A percentile compares a stretch with the other conserved stretches of the same genome.
These are phyloP conservation scores for Leptonema lineaticorne DNA, from an alignment of 1,140 invertebrate species.

Conservation along the genomic window DNA sequence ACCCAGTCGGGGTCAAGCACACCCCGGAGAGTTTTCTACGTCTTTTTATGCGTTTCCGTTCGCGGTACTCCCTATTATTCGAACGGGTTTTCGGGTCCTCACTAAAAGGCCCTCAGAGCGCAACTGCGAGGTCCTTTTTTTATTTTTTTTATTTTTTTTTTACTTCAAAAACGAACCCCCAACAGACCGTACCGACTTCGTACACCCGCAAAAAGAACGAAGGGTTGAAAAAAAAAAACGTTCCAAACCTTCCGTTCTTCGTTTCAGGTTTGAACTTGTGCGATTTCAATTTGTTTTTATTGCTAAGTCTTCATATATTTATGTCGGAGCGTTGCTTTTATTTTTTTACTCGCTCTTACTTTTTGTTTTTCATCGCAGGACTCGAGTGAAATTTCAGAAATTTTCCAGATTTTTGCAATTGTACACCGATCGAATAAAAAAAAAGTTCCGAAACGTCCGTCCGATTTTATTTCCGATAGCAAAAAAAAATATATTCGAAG, in stretches of 20 bases:
- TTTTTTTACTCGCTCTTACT: no score
- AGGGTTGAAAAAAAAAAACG: no score
- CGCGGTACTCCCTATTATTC: slow-evolving; percentile 6
- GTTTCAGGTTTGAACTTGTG: neutral
- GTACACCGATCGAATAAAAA: neutral
- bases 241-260: neutral
- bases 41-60: slow-evolving; percentile 15
- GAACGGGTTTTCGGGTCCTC: neutral
- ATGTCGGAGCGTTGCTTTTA: slow-evolving; percentile 1
- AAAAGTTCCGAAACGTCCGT: neutral
- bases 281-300: slow-evolving; percentile 18
- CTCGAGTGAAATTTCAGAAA: neutral
- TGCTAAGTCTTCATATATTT: slow-evolving; percentile 10
- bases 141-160: neutral
- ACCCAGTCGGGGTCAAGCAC: slow-evolving; percentile 7
- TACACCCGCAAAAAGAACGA: no score
- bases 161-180: no score
- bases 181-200: no score
- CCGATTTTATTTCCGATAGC: neutral
- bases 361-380: neutral
- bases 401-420: neutral
- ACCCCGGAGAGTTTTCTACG: slow-evolving; percentile 2
- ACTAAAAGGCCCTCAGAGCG: neutral
- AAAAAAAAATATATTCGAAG: neutral
- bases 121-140: neutral